These are phyloP conservation scores for Platypus cylindrus DNA, from an alignment of 2,888 invertebrate species.

Conservation along the genomic window DNA sequence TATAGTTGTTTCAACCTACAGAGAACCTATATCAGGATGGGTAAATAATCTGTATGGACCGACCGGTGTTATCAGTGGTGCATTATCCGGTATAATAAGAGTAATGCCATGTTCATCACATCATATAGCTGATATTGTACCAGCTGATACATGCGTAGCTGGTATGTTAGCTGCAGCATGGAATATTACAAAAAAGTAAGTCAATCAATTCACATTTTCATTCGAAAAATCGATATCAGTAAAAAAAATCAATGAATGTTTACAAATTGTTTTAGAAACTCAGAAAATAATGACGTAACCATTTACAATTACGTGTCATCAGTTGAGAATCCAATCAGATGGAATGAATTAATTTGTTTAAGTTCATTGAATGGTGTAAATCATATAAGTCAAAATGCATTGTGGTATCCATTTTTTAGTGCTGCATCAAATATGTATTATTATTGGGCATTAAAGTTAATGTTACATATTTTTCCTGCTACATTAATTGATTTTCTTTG, in stretches of 20 bases:
- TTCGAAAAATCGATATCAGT: background rate
- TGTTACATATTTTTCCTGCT: conserved; percentile 51
- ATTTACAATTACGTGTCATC: conserved; percentile 77
- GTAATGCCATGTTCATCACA: conserved; percentile 40
- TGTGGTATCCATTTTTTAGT: conserved; percentile 36
- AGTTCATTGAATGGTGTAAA: conserved; percentile 40
- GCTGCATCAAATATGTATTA: conserved; percentile 27
- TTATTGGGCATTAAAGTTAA: conserved; percentile 35
- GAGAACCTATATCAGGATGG: conserved; percentile 44
- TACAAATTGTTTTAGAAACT: conserved; percentile 39
- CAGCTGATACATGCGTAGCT: conserved; percentile 52
- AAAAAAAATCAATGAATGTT: too few relatives aligned
- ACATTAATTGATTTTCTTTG: conserved; percentile 42
- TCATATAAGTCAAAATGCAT: conserved; percentile 40
- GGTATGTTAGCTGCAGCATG: conserved; percentile 47
- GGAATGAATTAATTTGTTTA: conserved; percentile 52
- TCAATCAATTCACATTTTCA: conserved; percentile 16
- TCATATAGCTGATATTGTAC: conserved; percentile 48
- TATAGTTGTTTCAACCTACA: conserved; percentile 30
- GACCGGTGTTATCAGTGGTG: conserved; percentile 40
- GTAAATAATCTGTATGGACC: conserved; percentile 58
- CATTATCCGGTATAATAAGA: conserved; percentile 45
- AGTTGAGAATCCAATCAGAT: conserved; percentile 62
- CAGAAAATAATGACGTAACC: conserved; percentile 35
- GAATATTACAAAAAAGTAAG: conserved; percentile 31